phyloP scores from a whole-genome alignment of 1,140 invertebrate species.

The Colletes gigas region DNA sequence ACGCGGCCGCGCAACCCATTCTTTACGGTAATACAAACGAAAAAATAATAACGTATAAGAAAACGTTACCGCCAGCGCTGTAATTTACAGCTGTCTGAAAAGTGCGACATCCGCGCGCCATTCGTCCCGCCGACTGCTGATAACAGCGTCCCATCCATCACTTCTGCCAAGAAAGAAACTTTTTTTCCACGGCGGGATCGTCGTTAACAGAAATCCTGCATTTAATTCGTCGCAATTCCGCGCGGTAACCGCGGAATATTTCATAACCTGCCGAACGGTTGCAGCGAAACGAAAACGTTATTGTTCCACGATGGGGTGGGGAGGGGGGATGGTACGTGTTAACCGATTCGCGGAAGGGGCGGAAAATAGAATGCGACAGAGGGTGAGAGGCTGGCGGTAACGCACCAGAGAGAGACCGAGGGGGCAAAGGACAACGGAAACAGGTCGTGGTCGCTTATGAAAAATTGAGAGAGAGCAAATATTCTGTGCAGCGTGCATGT shows the following conservation, averaged over 20 bases:
- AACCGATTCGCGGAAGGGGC: conserved; percentile 1
- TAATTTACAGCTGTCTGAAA: too few relatives aligned
- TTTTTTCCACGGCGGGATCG: neutral
- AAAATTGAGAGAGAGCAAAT: conserved; percentile 65
- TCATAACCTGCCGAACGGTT: conserved; percentile 6
- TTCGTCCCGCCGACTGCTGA: neutral
- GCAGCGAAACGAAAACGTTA: conserved; percentile 37
- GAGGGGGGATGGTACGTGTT: neutral
- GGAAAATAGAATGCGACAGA: conserved; percentile 6
- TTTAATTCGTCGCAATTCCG: conserved; percentile 38
- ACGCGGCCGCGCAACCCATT: too few relatives aligned
- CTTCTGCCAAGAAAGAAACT: neutral
- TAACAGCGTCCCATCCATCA: neutral
- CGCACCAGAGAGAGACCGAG: neutral
- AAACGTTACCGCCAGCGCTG: too few relatives aligned
- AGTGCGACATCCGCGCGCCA: neutral
- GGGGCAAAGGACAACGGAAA: conserved; percentile 13
- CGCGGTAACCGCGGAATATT: conserved; percentile 11
- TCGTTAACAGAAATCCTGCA: neutral
- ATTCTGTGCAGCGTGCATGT: conserved; percentile 36
- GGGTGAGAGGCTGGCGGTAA: neutral
- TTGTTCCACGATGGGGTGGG: conserved; percentile 3
- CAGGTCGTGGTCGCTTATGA: conserved; percentile 50
- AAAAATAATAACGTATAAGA: too few relatives aligned
- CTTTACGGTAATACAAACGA: too few relatives aligned